Conservation (phyloP, 2,113 vertebrate species). For the Salvelinus sp. region DNA sequence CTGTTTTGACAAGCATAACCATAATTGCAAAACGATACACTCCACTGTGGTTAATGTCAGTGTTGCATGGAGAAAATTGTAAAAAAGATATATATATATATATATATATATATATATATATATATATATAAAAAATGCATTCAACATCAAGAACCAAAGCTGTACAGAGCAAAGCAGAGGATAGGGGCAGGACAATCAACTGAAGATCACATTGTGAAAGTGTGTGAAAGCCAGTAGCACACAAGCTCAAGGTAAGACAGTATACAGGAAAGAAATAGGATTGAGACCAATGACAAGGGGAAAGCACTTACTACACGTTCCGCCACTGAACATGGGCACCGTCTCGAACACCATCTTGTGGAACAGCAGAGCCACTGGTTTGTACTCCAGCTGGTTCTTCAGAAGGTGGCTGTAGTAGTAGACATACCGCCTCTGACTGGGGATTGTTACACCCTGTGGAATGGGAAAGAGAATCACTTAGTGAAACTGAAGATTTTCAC, state of each 20-base stretch:
- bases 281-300: neutral
- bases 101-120: no score
- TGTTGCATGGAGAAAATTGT: neutral
- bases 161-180: neutral
- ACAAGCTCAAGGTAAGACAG: no score
- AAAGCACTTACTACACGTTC: slow-evolving; percentile 90
- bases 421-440: slow-evolving; percentile 95
- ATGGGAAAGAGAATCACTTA: neutral
- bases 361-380: slow-evolving; percentile 94
- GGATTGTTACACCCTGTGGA: slow-evolving; percentile 94
- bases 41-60: neutral
- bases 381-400: slow-evolving; percentile 93
- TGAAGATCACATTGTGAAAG: neutral
- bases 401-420: slow-evolving; percentile 97
- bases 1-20: neutral
- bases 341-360: slow-evolving; percentile 99
- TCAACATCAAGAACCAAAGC: neutral
- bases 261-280: neutral
- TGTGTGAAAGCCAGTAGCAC: neutral
- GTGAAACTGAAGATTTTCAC: neutral
- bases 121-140: neutral
- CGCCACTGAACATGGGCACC: slow-evolving; percentile 96
- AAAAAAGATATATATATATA: no score
- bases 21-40: neutral
- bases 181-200: neutral